Evolutionary conservation across 2,888 invertebrate genomes (phyloP).

Genomic region (Rhyacophila evoluta): DNA sequence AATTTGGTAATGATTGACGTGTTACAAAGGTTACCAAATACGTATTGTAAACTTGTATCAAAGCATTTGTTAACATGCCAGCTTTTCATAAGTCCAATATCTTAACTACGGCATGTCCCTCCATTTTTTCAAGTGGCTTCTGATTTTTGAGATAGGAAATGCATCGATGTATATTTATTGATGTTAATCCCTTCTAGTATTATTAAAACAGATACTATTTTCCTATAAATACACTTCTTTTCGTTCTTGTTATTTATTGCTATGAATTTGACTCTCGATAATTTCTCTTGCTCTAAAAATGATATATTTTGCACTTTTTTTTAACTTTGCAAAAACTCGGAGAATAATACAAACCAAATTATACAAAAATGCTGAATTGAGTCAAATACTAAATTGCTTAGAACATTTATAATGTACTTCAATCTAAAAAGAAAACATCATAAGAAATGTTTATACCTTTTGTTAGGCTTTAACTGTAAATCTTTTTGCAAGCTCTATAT

Average conservation of each 20-base stretch:
- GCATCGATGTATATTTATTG: conserved; percentile 47
- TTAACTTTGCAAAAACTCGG: conserved; percentile 6
- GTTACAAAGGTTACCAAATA: background rate
- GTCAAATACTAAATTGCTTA: background rate
- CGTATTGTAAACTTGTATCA: background rate
- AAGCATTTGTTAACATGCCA: background rate
- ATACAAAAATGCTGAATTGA: background rate
- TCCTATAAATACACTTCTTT: conserved; percentile 31
- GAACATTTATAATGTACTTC: background rate
- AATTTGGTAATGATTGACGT: too few relatives aligned
- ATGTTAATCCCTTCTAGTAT: conserved; percentile 31
- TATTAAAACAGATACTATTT: background rate
- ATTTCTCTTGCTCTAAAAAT: conserved; percentile 30
- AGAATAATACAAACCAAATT: background rate
- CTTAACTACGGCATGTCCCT: conserved; percentile 41
- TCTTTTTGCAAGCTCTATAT: too few relatives aligned
- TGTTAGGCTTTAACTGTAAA: too few relatives aligned
- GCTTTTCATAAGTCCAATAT: background rate
- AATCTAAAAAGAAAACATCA: too few relatives aligned
- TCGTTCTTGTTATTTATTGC: conserved; percentile 35
- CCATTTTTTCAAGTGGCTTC: conserved; percentile 39
- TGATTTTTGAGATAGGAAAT: conserved; percentile 39
- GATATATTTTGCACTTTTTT: conserved; percentile 40
- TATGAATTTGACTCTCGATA: conserved; percentile 6
- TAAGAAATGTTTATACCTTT: too few relatives aligned